A percentile compares a stretch with the other conserved stretches of the same genome.
Evolutionary conservation across 2,113 vertebrate species (phyloP).

Genomic region (Oplegnathus fasciatus): DNA sequence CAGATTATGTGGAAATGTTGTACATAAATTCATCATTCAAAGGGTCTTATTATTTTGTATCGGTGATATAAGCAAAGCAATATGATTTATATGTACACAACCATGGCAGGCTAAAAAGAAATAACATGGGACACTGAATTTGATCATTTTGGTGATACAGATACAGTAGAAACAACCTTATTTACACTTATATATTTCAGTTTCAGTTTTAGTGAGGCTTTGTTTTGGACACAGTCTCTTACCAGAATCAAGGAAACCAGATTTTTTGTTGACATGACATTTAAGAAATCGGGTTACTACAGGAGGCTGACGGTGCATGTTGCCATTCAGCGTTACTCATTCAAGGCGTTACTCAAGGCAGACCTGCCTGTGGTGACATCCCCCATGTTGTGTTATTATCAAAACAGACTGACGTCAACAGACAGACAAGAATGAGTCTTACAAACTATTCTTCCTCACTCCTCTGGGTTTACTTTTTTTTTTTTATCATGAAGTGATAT

Average conservation of each 20-base stretch:
- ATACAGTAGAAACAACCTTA: not conserved
- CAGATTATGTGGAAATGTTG: not conserved
- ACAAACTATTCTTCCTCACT: not conserved
- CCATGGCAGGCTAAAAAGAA: too few species aligned
- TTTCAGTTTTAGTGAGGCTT: not conserved
- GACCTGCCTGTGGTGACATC: not conserved
- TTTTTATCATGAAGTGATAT: not conserved
- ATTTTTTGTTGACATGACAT: not conserved
- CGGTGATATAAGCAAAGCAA: not conserved
- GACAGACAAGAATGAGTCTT: not conserved
- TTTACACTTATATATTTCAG: not conserved
- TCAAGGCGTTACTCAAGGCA: not conserved
- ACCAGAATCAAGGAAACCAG: not conserved
- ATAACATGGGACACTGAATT: too few species aligned
- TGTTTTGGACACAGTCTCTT: not conserved
- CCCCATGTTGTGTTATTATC: slow-evolving; percentile 22
- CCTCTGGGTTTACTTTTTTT: not conserved
- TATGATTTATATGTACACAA: too few species aligned
- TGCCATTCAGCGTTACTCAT: slow-evolving; percentile 1
- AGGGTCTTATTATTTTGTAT: not conserved
- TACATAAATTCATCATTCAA: not conserved
- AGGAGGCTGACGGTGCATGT: not conserved
- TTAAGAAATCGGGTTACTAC: not conserved
- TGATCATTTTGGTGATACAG: too few species aligned
- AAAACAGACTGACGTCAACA: slow-evolving; percentile 26